phyloP scores from a whole-genome alignment of 2,113 vertebrate species.

The Sinocyclocheilus anophthalmus region DNA sequence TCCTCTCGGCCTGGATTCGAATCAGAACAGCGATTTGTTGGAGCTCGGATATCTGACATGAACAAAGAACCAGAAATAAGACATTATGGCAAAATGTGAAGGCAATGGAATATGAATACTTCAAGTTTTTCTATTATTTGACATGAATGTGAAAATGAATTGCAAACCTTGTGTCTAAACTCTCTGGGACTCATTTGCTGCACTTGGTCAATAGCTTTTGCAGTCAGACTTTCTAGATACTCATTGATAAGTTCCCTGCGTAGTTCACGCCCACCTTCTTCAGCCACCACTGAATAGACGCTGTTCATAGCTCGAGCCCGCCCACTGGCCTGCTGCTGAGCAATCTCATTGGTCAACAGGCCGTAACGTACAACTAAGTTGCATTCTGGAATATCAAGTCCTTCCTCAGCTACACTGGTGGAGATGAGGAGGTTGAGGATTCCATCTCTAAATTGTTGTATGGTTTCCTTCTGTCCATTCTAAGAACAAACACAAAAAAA shows the following conservation, averaged over 20 bases:
- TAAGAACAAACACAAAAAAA: conserved; percentile 54
- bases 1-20: conserved; percentile 57
- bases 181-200: conserved; percentile 76
- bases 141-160: background rate
- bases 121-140: background rate
- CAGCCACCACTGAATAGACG: conserved; percentile 84
- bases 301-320: conserved; percentile 84
- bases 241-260: conserved; percentile 82
- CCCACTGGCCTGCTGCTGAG: conserved; percentile 89
- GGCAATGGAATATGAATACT: background rate
- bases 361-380: conserved; percentile 90
- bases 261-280: conserved; percentile 77
- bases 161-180: conserved; percentile 69
- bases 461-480: conserved; percentile 79
- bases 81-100: too few relatives aligned
- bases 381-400: conserved; percentile 88
- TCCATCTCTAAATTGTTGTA: conserved; percentile 78
- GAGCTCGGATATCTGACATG: conserved; percentile 76
- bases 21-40: conserved; percentile 65
- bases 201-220: conserved; percentile 75
- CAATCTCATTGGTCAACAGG: conserved; percentile 92
- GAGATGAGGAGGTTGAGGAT: conserved; percentile 87
- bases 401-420: conserved; percentile 91
- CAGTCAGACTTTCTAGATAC: conserved; percentile 78
- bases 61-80: background rate